phyloP scores from a whole-genome alignment of 2,888 invertebrate genomes.

The Apotomis betuletana region DNA sequence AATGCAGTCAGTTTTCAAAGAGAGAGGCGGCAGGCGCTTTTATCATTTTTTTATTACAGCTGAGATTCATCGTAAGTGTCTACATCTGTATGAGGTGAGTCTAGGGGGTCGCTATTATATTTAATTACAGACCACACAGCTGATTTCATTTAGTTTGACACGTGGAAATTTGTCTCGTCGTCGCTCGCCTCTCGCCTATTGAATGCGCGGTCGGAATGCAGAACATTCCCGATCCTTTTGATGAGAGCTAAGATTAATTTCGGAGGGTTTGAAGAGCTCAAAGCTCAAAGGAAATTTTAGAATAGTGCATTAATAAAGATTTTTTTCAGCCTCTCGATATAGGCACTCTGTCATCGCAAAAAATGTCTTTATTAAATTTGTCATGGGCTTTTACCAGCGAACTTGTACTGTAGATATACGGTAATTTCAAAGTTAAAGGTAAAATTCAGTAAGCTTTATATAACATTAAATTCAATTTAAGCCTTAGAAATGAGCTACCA shows the following conservation, averaged over 20 bases:
- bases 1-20: conserved; percentile 71
- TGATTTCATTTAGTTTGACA: conserved; percentile 66
- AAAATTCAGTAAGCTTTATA: conserved; percentile 4
- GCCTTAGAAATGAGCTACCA: conserved; percentile 2
- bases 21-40: conserved; percentile 51
- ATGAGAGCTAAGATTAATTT: conserved; percentile 81
- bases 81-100: conserved; percentile 38
- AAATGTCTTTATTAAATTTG: conserved; percentile 81
- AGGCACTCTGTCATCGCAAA: conserved; percentile 70
- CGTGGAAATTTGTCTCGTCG: conserved; percentile 66
- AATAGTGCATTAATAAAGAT: conserved; percentile 82
- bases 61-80: conserved; percentile 62
- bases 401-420: conserved; percentile 51
- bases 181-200: conserved; percentile 55
- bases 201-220: conserved; percentile 71
- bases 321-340: conserved; percentile 63
- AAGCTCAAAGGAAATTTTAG: conserved; percentile 81
- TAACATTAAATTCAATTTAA: not conserved
- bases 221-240: conserved; percentile 76
- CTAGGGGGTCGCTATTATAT: conserved; percentile 56
- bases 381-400: conserved; percentile 71
- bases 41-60: conserved; percentile 75
- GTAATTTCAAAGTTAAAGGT: conserved; percentile 28
- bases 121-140: conserved; percentile 66
- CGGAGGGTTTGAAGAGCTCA: conserved; percentile 70